phyloP scores from a whole-genome alignment of 2,888 invertebrate genomes.

The Drosophila nr. medialis region DNA sequence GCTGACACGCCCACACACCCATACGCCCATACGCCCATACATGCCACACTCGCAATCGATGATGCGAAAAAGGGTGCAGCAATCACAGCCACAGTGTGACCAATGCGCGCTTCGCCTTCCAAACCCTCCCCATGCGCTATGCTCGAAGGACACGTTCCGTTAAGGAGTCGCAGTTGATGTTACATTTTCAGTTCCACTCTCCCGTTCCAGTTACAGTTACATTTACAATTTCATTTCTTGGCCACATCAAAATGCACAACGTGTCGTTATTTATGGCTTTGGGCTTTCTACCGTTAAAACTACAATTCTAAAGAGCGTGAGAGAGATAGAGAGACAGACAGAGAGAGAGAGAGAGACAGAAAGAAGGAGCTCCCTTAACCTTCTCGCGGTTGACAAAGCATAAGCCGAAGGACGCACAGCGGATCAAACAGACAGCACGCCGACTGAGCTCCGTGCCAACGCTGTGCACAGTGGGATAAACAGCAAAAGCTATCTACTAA shows the following conservation, averaged over 20 bases:
- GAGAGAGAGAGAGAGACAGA: neutral
- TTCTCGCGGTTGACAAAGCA: constrained; percentile 35
- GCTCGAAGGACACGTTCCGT: neutral
- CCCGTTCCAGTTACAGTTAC: constrained; percentile 17
- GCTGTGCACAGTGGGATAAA: neutral
- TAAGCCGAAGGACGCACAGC: constrained; percentile 45
- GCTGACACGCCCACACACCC: neutral
- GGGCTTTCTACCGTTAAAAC: constrained; percentile 44
- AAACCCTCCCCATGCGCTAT: neutral
- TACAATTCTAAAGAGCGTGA: constrained; percentile 18
- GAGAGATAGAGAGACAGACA: neutral
- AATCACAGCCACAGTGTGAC: constrained; percentile 53
- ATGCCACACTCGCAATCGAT: constrained; percentile 50
- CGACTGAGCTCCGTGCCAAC: constrained; percentile 5
- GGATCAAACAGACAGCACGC: constrained; percentile 34
- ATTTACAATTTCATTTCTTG: constrained; percentile 22
- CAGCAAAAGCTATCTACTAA: neutral
- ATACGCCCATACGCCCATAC: neutral
- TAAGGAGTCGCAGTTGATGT: constrained; percentile 17
- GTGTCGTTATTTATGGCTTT: constrained; percentile 75
- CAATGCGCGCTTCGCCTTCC: constrained; percentile 4
- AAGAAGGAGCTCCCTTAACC: neutral
- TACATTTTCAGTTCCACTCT: constrained; percentile 15
- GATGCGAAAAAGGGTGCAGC: constrained; percentile 73
- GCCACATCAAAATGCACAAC: constrained; percentile 76